These are phyloP conservation scores for Pissodes strobi DNA, from an alignment of 1,140 invertebrate genomes.

Conservation along the genomic window DNA sequence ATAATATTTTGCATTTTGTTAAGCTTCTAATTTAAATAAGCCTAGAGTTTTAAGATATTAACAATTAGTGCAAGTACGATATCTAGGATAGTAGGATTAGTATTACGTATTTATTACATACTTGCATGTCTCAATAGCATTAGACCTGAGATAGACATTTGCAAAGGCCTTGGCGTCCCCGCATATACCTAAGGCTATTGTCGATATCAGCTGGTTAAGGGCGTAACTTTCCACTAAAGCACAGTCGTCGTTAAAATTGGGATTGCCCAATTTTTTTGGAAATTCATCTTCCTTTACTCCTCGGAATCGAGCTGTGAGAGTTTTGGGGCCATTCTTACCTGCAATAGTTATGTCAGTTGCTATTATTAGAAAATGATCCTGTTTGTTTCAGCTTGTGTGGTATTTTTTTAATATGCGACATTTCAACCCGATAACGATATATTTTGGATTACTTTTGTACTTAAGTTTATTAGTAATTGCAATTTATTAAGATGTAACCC, in stretches of 20 bases:
- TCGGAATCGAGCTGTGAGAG: slow-evolving; percentile 33
- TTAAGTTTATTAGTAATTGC: too few relatives aligned
- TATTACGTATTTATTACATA: too few relatives aligned
- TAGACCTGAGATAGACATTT: slow-evolving; percentile 46
- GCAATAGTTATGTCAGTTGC: too few relatives aligned
- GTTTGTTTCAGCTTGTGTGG: neutral
- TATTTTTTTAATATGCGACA: too few relatives aligned
- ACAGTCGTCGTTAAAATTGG: slow-evolving; percentile 29
- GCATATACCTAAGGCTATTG: slow-evolving; percentile 48
- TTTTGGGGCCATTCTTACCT: slow-evolving; percentile 8
- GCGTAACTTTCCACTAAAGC: slow-evolving; percentile 41
- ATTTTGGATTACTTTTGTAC: too few relatives aligned
- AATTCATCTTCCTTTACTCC: slow-evolving; percentile 30
- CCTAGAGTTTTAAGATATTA: too few relatives aligned
- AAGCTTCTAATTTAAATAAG: too few relatives aligned
- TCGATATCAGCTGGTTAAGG: slow-evolving; percentile 45
- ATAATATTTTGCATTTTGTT: too few relatives aligned
- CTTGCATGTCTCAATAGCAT: slow-evolving; percentile 43
- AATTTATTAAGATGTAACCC: too few relatives aligned
- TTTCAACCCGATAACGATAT: too few relatives aligned
- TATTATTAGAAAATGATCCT: neutral
- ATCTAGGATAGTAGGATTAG: too few relatives aligned
- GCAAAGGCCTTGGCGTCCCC: slow-evolving; percentile 44
- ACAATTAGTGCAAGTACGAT: too few relatives aligned
- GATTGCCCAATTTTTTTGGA: slow-evolving; percentile 24